A percentile compares a stretch with the other conserved stretches of the same genome.
These are phyloP conservation scores for Mellilla xanthometata DNA, from an alignment of 2,888 invertebrate genomes.

Conservation along the genomic window DNA sequence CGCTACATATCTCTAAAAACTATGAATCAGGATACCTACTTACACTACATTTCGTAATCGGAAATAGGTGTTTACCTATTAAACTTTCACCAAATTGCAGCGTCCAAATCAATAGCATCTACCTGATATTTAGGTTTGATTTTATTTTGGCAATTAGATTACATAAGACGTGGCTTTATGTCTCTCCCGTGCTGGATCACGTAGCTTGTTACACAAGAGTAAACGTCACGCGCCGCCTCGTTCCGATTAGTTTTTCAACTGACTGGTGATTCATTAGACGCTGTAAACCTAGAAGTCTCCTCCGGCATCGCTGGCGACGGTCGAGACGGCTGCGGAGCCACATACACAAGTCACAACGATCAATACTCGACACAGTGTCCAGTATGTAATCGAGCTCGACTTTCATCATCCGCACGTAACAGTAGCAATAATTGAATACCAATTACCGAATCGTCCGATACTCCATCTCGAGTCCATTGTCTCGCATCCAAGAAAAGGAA, in stretches of 20 bases:
- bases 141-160: slow-evolving; percentile 76
- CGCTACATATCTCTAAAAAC: neutral
- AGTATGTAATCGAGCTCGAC: slow-evolving; percentile 49
- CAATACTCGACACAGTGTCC: neutral
- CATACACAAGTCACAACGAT: neutral
- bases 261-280: slow-evolving; percentile 55
- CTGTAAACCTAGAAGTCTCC: slow-evolving; percentile 31
- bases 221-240: slow-evolving; percentile 59
- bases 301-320: neutral
- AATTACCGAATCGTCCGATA: slow-evolving; percentile 26
- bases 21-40: slow-evolving; percentile 26
- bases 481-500: slow-evolving; percentile 59
- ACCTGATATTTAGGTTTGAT: slow-evolving; percentile 52
- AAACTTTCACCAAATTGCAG: slow-evolving; percentile 71
- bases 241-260: slow-evolving; percentile 53
- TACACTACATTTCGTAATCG: slow-evolving; percentile 35
- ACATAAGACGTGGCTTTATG: slow-evolving; percentile 58
- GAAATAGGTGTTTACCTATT: slow-evolving; percentile 33
- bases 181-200: slow-evolving; percentile 71
- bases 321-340: too few relatives aligned
- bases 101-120: slow-evolving; percentile 44
- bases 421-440: slow-evolving; percentile 28
- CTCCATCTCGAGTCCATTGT: slow-evolving; percentile 48
- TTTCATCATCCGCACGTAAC: slow-evolving; percentile 68
- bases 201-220: slow-evolving; percentile 73